Evolutionary conservation across 2,888 invertebrate species (phyloP).

Genomic region (Rhingia rostrata): DNA sequence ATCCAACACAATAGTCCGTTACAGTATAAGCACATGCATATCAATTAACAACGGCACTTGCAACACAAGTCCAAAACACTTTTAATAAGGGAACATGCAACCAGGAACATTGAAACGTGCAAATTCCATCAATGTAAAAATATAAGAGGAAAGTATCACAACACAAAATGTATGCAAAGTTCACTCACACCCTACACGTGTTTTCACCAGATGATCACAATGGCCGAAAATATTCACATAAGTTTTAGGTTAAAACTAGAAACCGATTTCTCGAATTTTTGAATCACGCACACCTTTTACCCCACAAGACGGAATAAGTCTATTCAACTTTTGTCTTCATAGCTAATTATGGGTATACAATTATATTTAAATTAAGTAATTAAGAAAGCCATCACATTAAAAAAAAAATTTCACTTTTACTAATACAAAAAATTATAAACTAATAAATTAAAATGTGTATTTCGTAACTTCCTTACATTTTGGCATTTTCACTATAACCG

Average conservation of each 20-base stretch:
- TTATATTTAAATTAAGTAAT: neutral
- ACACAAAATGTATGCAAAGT: too few species aligned
- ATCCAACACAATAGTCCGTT: too few species aligned
- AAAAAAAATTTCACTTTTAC: slow-evolving; percentile 29
- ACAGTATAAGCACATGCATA: too few species aligned
- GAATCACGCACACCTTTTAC: neutral
- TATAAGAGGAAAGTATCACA: too few species aligned
- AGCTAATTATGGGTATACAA: neutral
- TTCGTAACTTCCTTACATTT: slow-evolving; percentile 51
- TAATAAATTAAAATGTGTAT: slow-evolving; percentile 7
- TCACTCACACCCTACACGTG: neutral
- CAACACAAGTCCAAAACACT: too few species aligned
- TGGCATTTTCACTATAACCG: slow-evolving; percentile 19
- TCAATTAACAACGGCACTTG: too few species aligned
- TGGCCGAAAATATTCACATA: neutral
- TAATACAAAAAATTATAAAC: slow-evolving; percentile 3
- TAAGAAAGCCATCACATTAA: neutral
- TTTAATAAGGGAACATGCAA: too few species aligned
- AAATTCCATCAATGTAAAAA: too few species aligned
- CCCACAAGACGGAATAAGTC: neutral
- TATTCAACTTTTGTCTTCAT: too few species aligned
- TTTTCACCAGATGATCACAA: neutral
- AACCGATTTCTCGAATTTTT: neutral
- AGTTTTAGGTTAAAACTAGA: too few species aligned
- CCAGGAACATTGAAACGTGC: too few species aligned